Evolutionary conservation across 2,797 vertebrate genomes (phyloP), one percentile per base, ranked within the genome.

Genomic region (Myripristis jacobus): DNA sequence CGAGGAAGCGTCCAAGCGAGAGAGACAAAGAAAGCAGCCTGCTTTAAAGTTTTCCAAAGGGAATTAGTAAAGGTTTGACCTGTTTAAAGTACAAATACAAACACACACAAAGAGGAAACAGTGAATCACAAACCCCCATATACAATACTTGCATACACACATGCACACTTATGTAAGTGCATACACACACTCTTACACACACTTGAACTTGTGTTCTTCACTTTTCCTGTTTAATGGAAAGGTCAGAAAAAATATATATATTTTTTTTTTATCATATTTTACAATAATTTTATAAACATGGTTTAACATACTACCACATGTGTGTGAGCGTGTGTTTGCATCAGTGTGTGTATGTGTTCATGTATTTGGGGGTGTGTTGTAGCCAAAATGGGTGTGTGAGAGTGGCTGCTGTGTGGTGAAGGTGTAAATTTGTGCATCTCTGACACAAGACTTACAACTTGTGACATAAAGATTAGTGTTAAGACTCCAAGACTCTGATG

Each of bases 381-480:
- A 54, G 62, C 50, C 58, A 54, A 66, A 61, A 22, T 61, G 24
- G 2, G 58, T 47, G 57, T 29, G 55, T 36, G 34, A 8, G 10
- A 36, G 10, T 0, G 8, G 7, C 34, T 36, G 34, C 10, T 38
- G 53, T 3, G 29, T 68, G 61, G 44, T 43, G 73, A 67, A 77
- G 50, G 57, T 78, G 72, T 81, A 68, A 80, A 78, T 74, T 43
- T 52, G 22, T 57, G 62, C 70, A 74, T 70, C 71, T 58, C 22
- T n/a, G 22, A 24, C 63, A 25, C 57, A 38, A 66, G 73, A 47
- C 3, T 22, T 21, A 73, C 64, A 58, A 85, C 81, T 47, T 57
- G 62, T 86, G 73, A 81, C 68, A 71, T 12, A 18, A 72, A 61
- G 82, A 87, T 89, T 87, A 81, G 81, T 77, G 83, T 66, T 79